Percentiles rank a stretch among this genome's conserved stretches.
phyloP scores from a whole-genome alignment of 2,888 invertebrate genomes.

The Dynastes hyllus region DNA sequence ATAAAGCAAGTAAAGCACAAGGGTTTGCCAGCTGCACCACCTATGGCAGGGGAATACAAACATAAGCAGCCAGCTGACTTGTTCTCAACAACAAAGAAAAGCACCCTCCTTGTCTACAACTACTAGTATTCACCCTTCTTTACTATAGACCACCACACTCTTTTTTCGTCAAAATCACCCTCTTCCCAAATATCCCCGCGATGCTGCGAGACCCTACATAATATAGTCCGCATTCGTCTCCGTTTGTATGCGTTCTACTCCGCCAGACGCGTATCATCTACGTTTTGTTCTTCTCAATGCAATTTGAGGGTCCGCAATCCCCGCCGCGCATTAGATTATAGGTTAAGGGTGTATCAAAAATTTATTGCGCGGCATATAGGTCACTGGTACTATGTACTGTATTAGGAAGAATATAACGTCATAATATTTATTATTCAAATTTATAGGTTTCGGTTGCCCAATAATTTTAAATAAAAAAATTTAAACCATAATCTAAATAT shows the following conservation, averaged over 20 bases:
- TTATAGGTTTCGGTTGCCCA: not conserved
- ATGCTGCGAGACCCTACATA: slow-evolving; percentile 38
- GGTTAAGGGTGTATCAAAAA: slow-evolving; percentile 51
- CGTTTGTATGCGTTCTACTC: slow-evolving; percentile 21
- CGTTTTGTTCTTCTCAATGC: slow-evolving; percentile 47
- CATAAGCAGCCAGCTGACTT: slow-evolving; percentile 70
- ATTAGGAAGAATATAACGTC: slow-evolving; percentile 24
- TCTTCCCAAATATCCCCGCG: slow-evolving; percentile 52
- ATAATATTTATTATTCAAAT: slow-evolving; percentile 6
- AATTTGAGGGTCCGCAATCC: slow-evolving; percentile 44
- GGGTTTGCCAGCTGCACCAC: slow-evolving; percentile 62
- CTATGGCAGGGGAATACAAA: slow-evolving; percentile 55
- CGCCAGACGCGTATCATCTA: slow-evolving; percentile 50
- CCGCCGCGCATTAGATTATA: slow-evolving; percentile 45
- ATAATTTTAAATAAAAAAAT: too few relatives aligned
- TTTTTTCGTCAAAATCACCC: slow-evolving; percentile 58
- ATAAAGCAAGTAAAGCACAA: slow-evolving; percentile 50
- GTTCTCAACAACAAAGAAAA: slow-evolving; percentile 70
- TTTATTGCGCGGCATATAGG: slow-evolving; percentile 51
- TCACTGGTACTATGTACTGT: slow-evolving; percentile 50
- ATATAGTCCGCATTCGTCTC: slow-evolving; percentile 50
- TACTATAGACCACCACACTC: slow-evolving; percentile 58
- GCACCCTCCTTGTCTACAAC: slow-evolving; percentile 65
- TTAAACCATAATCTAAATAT: too few relatives aligned
- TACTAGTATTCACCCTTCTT: slow-evolving; percentile 62